Percentiles rank a stretch among this genome's conserved stretches.
Conservation (phyloP, 2,113 vertebrate genomes). For the Psettodes erumei region DNA sequence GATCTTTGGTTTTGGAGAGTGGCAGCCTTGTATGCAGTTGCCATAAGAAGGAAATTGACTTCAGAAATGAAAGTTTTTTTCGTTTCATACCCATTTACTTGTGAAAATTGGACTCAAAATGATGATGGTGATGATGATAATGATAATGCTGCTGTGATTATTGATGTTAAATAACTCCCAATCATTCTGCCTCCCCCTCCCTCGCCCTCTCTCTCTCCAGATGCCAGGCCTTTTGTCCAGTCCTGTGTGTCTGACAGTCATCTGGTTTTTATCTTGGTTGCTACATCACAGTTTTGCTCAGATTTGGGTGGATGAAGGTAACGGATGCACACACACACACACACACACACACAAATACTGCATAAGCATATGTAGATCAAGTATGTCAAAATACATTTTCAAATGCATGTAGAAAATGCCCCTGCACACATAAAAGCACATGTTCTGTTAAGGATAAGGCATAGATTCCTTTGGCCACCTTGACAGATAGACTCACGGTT, state of each 20-base stretch:
- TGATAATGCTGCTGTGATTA: neutral
- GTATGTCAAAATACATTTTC: neutral
- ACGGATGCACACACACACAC: conserved; percentile 19
- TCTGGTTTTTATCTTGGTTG: conserved; percentile 77
- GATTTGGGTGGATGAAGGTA: conserved; percentile 75
- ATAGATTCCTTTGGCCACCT: conserved; percentile 27
- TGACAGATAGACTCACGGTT: conserved; percentile 29
- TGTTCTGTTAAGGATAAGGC: conserved; percentile 15
- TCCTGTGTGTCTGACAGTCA: conserved; percentile 77
- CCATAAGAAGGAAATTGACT: conserved; percentile 3
- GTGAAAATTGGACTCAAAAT: conserved; percentile 7
- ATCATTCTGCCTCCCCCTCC: neutral
- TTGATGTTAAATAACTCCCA: conserved; percentile 3
- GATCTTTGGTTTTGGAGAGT: too few species aligned
- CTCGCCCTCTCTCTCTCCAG: conserved; percentile 33
- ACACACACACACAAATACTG: conserved; percentile 13
- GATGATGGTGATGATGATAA: neutral
- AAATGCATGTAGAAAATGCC: neutral
- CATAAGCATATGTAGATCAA: neutral
- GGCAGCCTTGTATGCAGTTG: neutral
- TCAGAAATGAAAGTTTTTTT: conserved; percentile 7
- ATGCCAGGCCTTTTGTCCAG: conserved; percentile 76
- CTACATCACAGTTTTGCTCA: conserved; percentile 61
- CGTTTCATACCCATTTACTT: conserved; percentile 15
- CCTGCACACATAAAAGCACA: neutral